Conservation (phyloP, 2,113 vertebrate genomes). For the Toxostoma redivivum region DNA sequence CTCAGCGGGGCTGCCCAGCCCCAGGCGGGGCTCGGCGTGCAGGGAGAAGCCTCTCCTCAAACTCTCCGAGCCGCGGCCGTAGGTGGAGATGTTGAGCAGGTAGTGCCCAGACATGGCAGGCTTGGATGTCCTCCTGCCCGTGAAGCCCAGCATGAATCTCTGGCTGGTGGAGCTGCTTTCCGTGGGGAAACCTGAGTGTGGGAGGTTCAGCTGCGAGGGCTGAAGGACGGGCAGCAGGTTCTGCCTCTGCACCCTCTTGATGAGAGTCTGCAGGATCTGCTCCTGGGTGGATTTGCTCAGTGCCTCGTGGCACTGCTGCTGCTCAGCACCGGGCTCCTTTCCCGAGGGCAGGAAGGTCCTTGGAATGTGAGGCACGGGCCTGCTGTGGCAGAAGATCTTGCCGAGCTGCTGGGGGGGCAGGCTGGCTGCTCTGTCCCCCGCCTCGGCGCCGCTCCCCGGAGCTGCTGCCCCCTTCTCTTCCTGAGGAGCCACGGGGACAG, state of each 20-base stretch:
- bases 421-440: not conserved
- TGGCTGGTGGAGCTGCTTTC: constrained; percentile 71
- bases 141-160: constrained; percentile 81
- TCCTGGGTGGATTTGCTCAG: constrained; percentile 83
- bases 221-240: constrained; percentile 60
- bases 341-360: constrained; percentile 60
- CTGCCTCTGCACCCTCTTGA: constrained; percentile 79
- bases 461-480: constrained; percentile 47
- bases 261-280: constrained; percentile 85
- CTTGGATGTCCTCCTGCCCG: constrained; percentile 82
- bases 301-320: constrained; percentile 71
- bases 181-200: constrained; percentile 66
- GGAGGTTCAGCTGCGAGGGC: constrained; percentile 66
- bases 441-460: not conserved
- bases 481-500: not conserved
- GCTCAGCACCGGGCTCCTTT: constrained; percentile 42
- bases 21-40: constrained; percentile 32
- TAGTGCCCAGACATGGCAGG: constrained; percentile 98
- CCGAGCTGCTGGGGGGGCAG: constrained; percentile 24
- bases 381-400: constrained; percentile 60
- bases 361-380: constrained; percentile 64
- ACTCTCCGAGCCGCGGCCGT: constrained; percentile 88
- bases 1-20: constrained; percentile 55
- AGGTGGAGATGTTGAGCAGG: constrained; percentile 95
- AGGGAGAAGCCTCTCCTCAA: constrained; percentile 75